Conservation (phyloP, 1,140 invertebrate genomes). For the Prorops nasuta region DNA sequence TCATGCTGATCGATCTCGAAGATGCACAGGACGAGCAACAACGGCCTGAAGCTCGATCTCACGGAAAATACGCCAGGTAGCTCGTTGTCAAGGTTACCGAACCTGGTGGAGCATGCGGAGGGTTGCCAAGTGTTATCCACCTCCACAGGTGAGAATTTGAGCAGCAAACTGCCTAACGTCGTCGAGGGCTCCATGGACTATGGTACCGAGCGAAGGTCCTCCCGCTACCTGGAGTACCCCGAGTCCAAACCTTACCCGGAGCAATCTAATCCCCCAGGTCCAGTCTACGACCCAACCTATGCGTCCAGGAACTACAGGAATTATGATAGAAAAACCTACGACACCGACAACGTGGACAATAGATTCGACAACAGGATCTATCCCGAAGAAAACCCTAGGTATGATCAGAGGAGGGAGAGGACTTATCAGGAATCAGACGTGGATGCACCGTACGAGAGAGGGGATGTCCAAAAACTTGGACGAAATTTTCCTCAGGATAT, state of each 20-base stretch:
- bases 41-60: conserved; percentile 53
- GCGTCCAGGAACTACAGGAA: conserved; percentile 25
- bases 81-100: conserved; percentile 47
- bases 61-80: conserved; percentile 55
- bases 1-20: conserved; percentile 48
- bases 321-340: conserved; percentile 43
- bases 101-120: conserved; percentile 53
- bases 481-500: conserved; percentile 33
- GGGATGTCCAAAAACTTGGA: conserved; percentile 35
- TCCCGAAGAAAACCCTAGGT: conserved; percentile 42
- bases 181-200: conserved; percentile 64
- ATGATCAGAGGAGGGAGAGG: conserved; percentile 35
- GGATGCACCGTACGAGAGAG: conserved; percentile 47
- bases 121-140: conserved; percentile 30
- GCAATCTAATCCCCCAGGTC: conserved; percentile 21
- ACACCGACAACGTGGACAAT: conserved; percentile 37
- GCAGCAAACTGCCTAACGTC: conserved; percentile 54
- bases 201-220: conserved; percentile 59
- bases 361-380: conserved; percentile 50
- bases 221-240: conserved; percentile 50
- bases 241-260: conserved; percentile 38
- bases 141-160: conserved; percentile 50
- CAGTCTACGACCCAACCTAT: conserved; percentile 23
- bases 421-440: conserved; percentile 51
- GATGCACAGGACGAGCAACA: conserved; percentile 52